Base-by-base conservation (phyloP, 1,140 invertebrate species). In the Ips nitidus region DNA sequence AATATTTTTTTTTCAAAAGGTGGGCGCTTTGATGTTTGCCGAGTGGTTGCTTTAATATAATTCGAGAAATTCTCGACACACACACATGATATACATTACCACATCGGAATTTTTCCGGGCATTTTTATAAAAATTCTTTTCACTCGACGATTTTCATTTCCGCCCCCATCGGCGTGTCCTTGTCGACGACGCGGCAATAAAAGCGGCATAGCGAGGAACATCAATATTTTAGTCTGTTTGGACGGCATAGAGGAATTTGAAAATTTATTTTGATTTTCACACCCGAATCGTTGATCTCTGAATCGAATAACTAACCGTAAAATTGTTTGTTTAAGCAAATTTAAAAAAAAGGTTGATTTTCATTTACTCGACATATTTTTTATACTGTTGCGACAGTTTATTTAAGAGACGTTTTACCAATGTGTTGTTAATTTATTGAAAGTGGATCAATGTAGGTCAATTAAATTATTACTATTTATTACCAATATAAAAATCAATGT, bases 41-140 rank as follows among this genome's bases (percentile, higher is more conserved):
- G 52, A 55, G 36, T 55, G 8, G 52, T 36, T 55, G 2, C 8
- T 55, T 36, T 36, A 55, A 55, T 55, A 55, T 55, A 50, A 50
- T 6, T 22, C 22, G 45, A 2, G 3, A 1, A 50, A 50, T 50
- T 50, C 22, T 22, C 3, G 3, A 6, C 45, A 22, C 6, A 22
- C 6, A 50, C 22, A 50, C 22, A 50, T 50, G 37, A 55, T 55
- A 7, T 59, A 59, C 37, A 45, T 62, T 62, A 22, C 39, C n/a
- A n/a, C 6, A 38, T 62, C 37, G 53, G 53, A 56, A 56, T 56
- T 62, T 59, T 50, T 8, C 43, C 36, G 42, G 43, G 60, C 41
- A 62, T 62, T 62, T 62, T 62, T 45, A 62, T 47, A 62, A 62
- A 56, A 62, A 47, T 62, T 50, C 60, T 62, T 59, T 62, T 8